Evolutionary conservation across 2,797 vertebrate species (phyloP), one percentile per base, ranked within the genome.

Genomic region (Zenarchopterus dispar): DNA sequence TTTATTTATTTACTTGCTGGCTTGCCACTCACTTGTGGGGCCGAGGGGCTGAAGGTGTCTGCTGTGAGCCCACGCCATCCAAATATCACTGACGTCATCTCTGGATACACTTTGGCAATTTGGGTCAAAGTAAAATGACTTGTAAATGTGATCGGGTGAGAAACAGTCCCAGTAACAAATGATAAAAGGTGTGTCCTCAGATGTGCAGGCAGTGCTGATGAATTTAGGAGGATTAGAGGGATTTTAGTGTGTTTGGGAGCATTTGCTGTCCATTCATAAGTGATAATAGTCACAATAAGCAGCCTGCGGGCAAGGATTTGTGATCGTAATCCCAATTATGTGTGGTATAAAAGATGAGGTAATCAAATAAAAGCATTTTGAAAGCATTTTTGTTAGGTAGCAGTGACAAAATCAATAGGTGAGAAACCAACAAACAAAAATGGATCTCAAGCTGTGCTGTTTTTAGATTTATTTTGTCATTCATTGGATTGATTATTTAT

Each of bases 201-300:
- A 58, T n/a, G 22, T 57, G 67, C 53, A 36, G 41, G 54, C 33
- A 62, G 60, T 70, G 57, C 47, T 36, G 61, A 72, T 57, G 56
- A 46, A 45, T 51, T 64, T 63, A 73, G 77, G 57, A 70, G 68
- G 79, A 75, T 84, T 76, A 73, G 48, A 65, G 6, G 15, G 62
- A 39, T 39, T 39, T 39, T 16, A 39, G 11, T 39, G 36, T 39
- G 36, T 39, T 39, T 39, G 13, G 15, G 16, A 39, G 36, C 15
- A 5, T 39, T 39, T 39, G 13, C 16, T 15, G 36, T 15, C 36
- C 36, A 39, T 13, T 39, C 11, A 39, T 39, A 15, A 39, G 36
- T 15, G 36, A 15, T 39, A 39, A 39, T 15, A 15, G 36, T 39
- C 15, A 39, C 13, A 39, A 36, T 36, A 13, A 36, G 33, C 33